Conservation (phyloP, 1,140 invertebrate genomes). For the Drosophila dunni region DNA sequence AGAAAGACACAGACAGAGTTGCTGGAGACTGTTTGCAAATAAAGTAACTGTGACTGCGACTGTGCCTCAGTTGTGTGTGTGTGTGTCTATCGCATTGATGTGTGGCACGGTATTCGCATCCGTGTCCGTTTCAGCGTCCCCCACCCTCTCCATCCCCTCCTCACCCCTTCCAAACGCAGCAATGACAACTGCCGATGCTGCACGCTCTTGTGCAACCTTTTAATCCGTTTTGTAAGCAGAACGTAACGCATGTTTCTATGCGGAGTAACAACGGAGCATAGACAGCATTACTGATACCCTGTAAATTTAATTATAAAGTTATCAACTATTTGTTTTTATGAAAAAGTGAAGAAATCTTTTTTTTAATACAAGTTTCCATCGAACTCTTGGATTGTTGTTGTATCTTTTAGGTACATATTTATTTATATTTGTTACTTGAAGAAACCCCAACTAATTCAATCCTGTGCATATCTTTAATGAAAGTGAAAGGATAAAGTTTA, state of each 20-base stretch:
- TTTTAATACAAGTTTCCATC: no score
- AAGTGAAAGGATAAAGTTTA: no score
- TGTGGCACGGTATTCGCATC: constrained; percentile 47
- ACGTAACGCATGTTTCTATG: constrained; percentile 79
- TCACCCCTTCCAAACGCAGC: not conserved
- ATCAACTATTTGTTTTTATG: not conserved
- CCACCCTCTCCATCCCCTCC: no score
- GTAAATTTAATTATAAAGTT: not conserved
- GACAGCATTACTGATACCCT: constrained; percentile 19
- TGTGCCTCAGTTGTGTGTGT: constrained; percentile 22
- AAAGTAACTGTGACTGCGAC: constrained; percentile 71
- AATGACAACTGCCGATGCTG: constrained; percentile 46
- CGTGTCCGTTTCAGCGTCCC: constrained; percentile 36
- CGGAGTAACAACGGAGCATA: constrained; percentile 47
- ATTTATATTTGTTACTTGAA: no score
- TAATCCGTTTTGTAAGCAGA: constrained; percentile 84
- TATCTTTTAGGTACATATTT: no score
- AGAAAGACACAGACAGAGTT: not conserved
- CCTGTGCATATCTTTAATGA: no score
- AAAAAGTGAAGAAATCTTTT: not conserved
- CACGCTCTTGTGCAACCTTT: constrained; percentile 82
- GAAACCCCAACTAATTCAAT: no score
- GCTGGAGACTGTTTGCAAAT: constrained; percentile 56
- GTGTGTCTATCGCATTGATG: constrained; percentile 23
- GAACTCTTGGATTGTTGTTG: no score